Percentiles rank a stretch among this genome's conserved stretches.
Evolutionary conservation across 1,140 invertebrate genomes (phyloP).

Genomic region (Panulirus ornatus): DNA sequence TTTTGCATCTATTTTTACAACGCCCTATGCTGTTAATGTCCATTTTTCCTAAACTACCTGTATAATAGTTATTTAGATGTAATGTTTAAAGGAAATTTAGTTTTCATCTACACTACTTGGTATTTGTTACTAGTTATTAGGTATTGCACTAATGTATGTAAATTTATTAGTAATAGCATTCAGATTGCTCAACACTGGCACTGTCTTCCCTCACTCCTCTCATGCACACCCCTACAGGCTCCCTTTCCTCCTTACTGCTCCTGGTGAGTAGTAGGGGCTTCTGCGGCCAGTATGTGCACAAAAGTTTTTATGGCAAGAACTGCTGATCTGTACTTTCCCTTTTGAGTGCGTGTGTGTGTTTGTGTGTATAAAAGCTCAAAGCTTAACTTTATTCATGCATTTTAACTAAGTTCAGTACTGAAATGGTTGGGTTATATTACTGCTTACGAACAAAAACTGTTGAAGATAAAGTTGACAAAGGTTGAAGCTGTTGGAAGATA

Average conservation of each 20-base stretch:
- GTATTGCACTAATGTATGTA: background rate
- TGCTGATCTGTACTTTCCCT: slow-evolving; percentile 21
- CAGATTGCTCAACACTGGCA: background rate
- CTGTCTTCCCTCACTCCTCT: background rate
- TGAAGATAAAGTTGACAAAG: background rate
- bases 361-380: background rate
- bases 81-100: background rate
- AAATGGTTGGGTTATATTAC: slow-evolving; percentile 8
- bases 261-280: slow-evolving; percentile 52
- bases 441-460: background rate
- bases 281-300: slow-evolving; percentile 57
- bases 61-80: background rate
- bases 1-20: background rate
- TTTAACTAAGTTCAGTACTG: slow-evolving; percentile 3
- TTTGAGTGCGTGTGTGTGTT: slow-evolving; percentile 16
- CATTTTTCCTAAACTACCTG: background rate
- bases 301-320: slow-evolving; percentile 47
- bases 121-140: background rate
- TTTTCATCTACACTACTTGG: background rate
- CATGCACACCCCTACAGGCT: slow-evolving; percentile 1
- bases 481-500: background rate
- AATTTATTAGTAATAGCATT: background rate
- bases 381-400: slow-evolving; percentile 12
- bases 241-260: slow-evolving; percentile 47
- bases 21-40: background rate